Base-by-base conservation (phyloP, 2,888 invertebrate genomes). In the Lamellibrachia columna region DNA sequence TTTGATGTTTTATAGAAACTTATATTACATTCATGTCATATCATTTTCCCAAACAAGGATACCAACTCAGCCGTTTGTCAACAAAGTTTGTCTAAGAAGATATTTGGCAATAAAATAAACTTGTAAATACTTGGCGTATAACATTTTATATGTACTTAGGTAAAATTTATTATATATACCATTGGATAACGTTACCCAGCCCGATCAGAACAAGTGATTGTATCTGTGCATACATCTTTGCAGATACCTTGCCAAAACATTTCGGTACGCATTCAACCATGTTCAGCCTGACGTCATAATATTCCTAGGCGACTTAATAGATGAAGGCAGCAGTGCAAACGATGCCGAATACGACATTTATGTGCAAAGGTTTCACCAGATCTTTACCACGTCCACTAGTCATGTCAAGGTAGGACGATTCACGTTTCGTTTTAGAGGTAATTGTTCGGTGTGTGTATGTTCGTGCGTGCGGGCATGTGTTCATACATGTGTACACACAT, bases 301-400 rank as follows among this genome's bases (percentile, higher is more conserved):
- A 91, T 99, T 98, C 97, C 97, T 99, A 93, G 99, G 99, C 1
- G 99, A 99, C 96, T 97, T 99, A 92, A 98, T 99, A 97, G 99
- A 99, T 96, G 99, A 99, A 97, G 99, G 99, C 0, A 98, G 98
- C 93, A 97, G 98, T 93, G 98, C 98, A 1, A 97, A 97, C 3
- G 97, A 97, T 93, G 97, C 97, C 92, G 98, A 98, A 95, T 99
- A 98, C 96, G 97, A 97, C 94, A 97, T 97, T 93, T 99, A 99
- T 97, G 97, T 98, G 55, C 97, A 97, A 93, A 97, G 99, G 96
- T 97, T 99, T 95, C 97, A 97, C 92, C 96, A 96, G 94, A 98
- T 98, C 95, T 98, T 98, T 93, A 93, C 94, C 52, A 94, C 96
- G 95, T 95, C 95, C n/a, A 93, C 94, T 53, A 75, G 75, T 75